These are phyloP conservation scores for Eolophus roseicapilla DNA, from an alignment of 2,113 vertebrate species.

Conservation along the genomic window DNA sequence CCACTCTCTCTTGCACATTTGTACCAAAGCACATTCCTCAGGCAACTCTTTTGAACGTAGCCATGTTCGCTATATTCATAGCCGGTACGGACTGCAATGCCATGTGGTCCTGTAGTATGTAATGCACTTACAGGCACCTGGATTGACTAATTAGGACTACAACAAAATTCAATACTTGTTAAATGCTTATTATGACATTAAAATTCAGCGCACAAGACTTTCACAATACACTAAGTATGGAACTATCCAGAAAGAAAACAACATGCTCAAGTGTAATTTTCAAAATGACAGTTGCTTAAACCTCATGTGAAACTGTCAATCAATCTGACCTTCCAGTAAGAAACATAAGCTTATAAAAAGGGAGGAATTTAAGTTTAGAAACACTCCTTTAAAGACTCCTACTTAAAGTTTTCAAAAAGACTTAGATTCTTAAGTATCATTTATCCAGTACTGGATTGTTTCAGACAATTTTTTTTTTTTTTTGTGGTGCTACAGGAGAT, in stretches of 20 bases:
- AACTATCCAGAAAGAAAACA: background rate
- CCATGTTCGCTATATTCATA: background rate
- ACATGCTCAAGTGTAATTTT: background rate
- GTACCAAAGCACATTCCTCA: background rate
- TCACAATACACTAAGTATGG: background rate
- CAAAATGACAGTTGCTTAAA: background rate
- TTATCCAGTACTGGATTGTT: background rate
- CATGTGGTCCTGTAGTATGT: background rate
- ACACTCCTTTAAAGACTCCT: background rate
- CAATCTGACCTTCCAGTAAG: background rate
- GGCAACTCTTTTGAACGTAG: accelerated
- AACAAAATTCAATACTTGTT: background rate
- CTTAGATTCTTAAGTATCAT: background rate
- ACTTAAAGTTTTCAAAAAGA: background rate
- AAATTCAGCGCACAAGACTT: background rate
- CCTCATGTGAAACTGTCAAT: background rate
- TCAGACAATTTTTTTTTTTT: background rate
- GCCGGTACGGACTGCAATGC: background rate
- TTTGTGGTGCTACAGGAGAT: background rate
- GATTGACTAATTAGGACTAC: background rate
- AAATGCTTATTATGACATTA: background rate
- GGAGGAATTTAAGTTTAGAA: background rate
- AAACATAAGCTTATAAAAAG: background rate
- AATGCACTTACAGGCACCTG: background rate
- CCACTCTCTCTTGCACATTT: background rate